Conservation (phyloP, 2,113 vertebrate genomes). For the Nothobranchius furzeri region DNA sequence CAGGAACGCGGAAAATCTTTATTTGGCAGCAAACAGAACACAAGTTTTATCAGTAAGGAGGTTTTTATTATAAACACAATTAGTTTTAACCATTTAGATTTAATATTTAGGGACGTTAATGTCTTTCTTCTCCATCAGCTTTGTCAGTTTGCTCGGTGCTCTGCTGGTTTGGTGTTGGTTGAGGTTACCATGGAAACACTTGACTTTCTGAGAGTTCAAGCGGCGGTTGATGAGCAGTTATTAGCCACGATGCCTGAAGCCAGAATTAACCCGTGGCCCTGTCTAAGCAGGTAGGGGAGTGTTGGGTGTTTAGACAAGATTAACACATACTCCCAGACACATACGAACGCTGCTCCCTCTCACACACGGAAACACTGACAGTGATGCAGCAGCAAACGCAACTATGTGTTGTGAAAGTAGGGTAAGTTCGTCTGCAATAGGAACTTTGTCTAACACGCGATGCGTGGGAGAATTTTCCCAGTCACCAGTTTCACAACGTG, state of each 20-base stretch:
- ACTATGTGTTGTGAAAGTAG: constrained; percentile 36
- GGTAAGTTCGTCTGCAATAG: constrained; percentile 17
- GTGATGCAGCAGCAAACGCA: constrained; percentile 12
- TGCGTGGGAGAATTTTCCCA: constrained; percentile 33
- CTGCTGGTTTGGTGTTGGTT: constrained; percentile 53
- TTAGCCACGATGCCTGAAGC: constrained; percentile 72
- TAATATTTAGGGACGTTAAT: neutral
- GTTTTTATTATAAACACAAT: too few species aligned
- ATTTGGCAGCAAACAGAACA: neutral
- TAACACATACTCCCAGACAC: constrained; percentile 66
- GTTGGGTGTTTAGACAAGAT: constrained; percentile 76
- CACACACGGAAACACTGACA: constrained; percentile 45
- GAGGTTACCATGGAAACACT: constrained; percentile 36
- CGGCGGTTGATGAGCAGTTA: constrained; percentile 76
- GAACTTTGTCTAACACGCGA: constrained; percentile 29
- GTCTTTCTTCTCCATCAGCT: neutral
- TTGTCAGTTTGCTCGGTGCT: constrained; percentile 4
- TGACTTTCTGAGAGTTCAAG: constrained; percentile 73
- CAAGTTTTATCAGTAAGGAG: constrained; percentile 13
- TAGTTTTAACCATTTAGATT: neutral
- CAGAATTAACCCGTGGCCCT: constrained; percentile 80
- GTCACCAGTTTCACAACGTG: constrained; percentile 56
- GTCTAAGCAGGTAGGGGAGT: constrained; percentile 79
- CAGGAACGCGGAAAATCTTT: constrained; percentile 31
- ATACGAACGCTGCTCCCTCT: constrained; percentile 45